Base-by-base conservation (phyloP, 2,797 vertebrate species). In the Enteromius thamalakanensis region DNA sequence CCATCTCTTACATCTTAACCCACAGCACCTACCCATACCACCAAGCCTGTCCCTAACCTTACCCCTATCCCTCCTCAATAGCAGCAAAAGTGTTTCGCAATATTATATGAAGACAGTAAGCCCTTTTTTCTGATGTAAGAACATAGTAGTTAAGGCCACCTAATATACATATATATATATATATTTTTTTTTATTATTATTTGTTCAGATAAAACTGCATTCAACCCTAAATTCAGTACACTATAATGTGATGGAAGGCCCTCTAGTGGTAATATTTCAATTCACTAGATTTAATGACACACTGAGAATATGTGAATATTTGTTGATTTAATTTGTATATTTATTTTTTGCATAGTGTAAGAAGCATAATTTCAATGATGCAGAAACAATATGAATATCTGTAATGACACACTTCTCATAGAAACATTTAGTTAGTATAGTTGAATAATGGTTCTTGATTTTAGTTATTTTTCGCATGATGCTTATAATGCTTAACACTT, bases 251-350 rank as follows among this genome's bases (percentile, higher is more conserved):
- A 42, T 76, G 8, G 49, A 85, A 80, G 60, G 76, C 87, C 84
- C 79, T 87, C 86, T 88, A 82, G 81, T 87, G 87, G 86, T 81
- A 37, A 60, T 58, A 67, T 65, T 17, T 12, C 21, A 67, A 51
- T 26, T 7, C 14, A 62, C 29, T 62, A 15, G 12, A 62, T 29
- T 62, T 62, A 62, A 62, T 29, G 12, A 3, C 26, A 64, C 26
- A 64, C 12, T 64, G 32, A 64, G 14, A 64, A 64, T 32, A 32
- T 2, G 15, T 64, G 14, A 64, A 62, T 29, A 29, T 62, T 29
- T 62, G 26, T 29, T 29, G 6, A 62, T 62, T 15, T 29, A 2
- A 6, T 51, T 51, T 19, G 17, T 51, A 8, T 15, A 1, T 29
- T 2, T 4, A 6, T 60, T 14, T 26, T 62, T 62, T 62, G 23